Evolutionary conservation across 2,113 vertebrate species (phyloP).

Genomic region (Psilopsiagon aymara): DNA sequence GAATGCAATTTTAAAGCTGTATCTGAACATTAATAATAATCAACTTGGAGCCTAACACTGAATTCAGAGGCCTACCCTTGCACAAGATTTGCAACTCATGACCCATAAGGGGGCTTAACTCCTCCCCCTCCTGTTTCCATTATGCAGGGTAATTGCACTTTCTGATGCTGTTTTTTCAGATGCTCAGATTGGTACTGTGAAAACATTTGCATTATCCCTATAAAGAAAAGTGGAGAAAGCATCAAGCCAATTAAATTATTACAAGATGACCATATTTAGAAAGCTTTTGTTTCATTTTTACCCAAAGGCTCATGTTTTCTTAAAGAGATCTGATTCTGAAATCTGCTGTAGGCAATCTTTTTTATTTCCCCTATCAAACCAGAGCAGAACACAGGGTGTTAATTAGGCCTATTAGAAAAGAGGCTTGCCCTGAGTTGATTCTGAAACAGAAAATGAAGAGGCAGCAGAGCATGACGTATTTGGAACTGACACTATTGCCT

Average conservation of each 20-base stretch:
- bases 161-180: not conserved
- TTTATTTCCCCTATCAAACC: not conserved
- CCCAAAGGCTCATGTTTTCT: not conserved
- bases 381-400: conserved; percentile 34
- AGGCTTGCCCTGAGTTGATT: conserved; percentile 57
- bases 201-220: not conserved
- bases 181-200: not conserved
- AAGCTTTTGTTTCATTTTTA: conserved; percentile 2
- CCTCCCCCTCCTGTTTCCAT: not conserved
- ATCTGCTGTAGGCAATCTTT: not conserved
- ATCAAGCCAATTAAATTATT: not conserved
- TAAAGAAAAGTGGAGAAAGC: not conserved
- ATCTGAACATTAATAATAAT: not conserved
- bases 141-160: not conserved
- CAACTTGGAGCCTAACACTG: not conserved
- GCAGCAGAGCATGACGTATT: conserved; percentile 57
- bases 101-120: not conserved
- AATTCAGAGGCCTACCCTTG: not conserved
- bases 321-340: not conserved
- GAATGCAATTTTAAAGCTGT: not conserved
- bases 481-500: conserved; percentile 68
- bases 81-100: not conserved
- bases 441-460: conserved; percentile 63
- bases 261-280: not conserved
- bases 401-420: conserved; percentile 66